A percentile compares a stretch with the other conserved stretches of the same genome.
phyloP scores from a whole-genome alignment of 2,797 vertebrate species.

The Myotis pilosus region DNA sequence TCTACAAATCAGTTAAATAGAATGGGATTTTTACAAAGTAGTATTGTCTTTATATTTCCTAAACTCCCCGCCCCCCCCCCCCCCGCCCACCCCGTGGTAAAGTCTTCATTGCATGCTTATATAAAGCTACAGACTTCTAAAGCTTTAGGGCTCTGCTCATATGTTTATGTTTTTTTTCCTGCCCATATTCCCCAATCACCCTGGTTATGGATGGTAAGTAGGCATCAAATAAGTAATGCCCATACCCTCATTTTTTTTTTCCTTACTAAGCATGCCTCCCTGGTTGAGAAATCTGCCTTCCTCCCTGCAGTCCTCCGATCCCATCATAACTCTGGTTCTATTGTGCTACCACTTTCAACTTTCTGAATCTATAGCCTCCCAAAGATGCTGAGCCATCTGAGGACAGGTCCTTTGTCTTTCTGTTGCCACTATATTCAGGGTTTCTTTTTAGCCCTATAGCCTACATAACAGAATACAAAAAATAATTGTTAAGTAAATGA shows the following conservation, averaged over 20 bases:
- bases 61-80: background rate
- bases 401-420: background rate
- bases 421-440: background rate
- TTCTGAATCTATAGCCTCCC: background rate
- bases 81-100: background rate
- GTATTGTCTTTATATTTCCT: background rate
- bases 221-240: background rate
- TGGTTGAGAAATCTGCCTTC: background rate
- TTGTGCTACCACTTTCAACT: background rate
- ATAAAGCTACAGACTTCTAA: background rate
- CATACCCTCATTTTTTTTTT: background rate
- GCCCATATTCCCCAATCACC: background rate
- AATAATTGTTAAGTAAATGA: slow-evolving; percentile 1
- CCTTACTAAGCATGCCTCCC: background rate
- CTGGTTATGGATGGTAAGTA: background rate
- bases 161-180: background rate
- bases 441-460: background rate
- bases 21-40: background rate
- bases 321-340: background rate
- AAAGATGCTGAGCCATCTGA: background rate
- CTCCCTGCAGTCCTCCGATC: background rate
- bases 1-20: background rate
- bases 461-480: background rate
- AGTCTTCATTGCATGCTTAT: background rate
- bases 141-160: background rate